Conservation (phyloP, 2,797 vertebrate species). For the Ispidina lecontei region DNA sequence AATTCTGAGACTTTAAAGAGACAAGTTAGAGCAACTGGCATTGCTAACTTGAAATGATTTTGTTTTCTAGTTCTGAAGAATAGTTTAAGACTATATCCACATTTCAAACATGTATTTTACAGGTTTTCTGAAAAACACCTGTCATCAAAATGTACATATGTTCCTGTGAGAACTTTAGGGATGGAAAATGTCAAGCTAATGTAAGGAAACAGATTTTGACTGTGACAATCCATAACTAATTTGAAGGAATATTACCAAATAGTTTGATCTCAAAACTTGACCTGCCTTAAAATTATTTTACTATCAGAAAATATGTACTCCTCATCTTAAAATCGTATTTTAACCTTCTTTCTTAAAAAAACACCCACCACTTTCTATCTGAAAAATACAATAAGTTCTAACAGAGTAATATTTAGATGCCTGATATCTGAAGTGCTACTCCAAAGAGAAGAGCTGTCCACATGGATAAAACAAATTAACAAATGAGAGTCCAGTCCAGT, state of each 20-base stretch:
- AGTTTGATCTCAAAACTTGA: slow-evolving; percentile 19
- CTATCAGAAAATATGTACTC: slow-evolving; percentile 12
- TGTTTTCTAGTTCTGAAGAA: slow-evolving; percentile 32
- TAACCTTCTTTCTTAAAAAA: not conserved
- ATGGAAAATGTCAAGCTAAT: slow-evolving; percentile 21
- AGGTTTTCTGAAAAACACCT: slow-evolving; percentile 25
- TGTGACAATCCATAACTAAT: slow-evolving; percentile 20
- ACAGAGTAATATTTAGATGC: not conserved
- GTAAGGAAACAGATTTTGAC: slow-evolving; percentile 37
- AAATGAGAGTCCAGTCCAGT: slow-evolving; percentile 22
- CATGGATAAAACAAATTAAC: slow-evolving; percentile 47
- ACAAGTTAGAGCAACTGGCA: slow-evolving; percentile 4
- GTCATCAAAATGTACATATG: not conserved
- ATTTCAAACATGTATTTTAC: slow-evolving; percentile 29
- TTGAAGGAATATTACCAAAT: slow-evolving; percentile 17
- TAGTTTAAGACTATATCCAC: not conserved
- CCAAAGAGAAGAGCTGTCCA: slow-evolving; percentile 4
- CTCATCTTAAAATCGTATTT: not conserved
- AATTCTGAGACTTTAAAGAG: slow-evolving; percentile 18
- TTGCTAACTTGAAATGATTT: not conserved
- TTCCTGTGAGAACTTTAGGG: not conserved
- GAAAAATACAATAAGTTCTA: not conserved
- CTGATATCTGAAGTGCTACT: not conserved
- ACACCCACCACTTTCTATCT: not conserved
- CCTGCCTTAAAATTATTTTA: not conserved